Evolutionary conservation across 2,888 invertebrate genomes (phyloP).

Genomic region (Diabrotica balteata): DNA sequence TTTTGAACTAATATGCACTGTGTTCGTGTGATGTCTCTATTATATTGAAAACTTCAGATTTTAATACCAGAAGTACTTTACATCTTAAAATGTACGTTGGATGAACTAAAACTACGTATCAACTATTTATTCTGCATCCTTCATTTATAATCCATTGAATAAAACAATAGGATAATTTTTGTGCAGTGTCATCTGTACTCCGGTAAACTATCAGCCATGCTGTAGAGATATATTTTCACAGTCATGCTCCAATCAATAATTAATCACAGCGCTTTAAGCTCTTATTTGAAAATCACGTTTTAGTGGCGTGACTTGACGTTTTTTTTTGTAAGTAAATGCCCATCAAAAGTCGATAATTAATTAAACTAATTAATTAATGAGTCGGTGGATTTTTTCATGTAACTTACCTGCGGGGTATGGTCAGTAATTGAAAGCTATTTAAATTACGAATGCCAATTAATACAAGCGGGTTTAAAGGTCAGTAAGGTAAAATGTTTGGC

Average conservation of each 20-base stretch:
- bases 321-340: conserved; percentile 41
- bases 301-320: conserved; percentile 37
- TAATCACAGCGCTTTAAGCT: conserved; percentile 42
- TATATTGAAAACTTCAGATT: too few relatives aligned
- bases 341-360: conserved; percentile 47
- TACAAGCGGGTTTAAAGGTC: conserved; percentile 26
- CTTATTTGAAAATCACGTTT: conserved; percentile 43
- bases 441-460: conserved; percentile 31
- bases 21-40: too few relatives aligned
- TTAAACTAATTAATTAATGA: conserved; percentile 49
- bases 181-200: conserved; percentile 1
- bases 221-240: not conserved
- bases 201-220: not conserved
- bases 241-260: conserved; percentile 38
- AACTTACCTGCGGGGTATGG: conserved; percentile 33
- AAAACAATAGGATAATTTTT: conserved; percentile 5
- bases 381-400: conserved; percentile 40
- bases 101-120: too few relatives aligned
- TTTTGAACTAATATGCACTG: too few relatives aligned
- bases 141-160: not conserved
- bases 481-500: not conserved
- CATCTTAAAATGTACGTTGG: too few relatives aligned
- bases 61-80: too few relatives aligned
- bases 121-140: too few relatives aligned
- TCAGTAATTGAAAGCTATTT: conserved; percentile 36